Conservation (phyloP, 2,797 vertebrate species). For the Phylloscopus collybita region DNA sequence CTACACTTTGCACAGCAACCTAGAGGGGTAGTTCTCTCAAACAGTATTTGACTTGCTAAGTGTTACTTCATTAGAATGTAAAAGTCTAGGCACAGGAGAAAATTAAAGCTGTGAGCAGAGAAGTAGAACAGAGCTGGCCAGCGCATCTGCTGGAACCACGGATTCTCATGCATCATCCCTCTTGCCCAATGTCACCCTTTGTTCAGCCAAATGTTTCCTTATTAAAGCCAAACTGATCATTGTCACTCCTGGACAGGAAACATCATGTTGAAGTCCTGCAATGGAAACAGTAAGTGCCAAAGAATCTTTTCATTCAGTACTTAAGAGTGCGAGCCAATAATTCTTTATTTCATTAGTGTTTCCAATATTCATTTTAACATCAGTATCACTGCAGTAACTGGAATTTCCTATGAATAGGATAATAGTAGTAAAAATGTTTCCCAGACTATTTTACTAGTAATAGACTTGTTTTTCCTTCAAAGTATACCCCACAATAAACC, state of each 20-base stretch:
- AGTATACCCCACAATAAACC: neutral
- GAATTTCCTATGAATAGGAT: neutral
- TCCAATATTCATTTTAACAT: conserved; percentile 14
- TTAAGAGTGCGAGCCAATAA: neutral
- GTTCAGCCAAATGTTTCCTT: conserved; percentile 42
- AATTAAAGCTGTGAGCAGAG: neutral
- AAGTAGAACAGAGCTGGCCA: neutral
- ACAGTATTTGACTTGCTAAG: neutral
- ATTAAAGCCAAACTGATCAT: conserved; percentile 19
- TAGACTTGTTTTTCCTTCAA: neutral
- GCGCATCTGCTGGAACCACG: rapidly evolving
- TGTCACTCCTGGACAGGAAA: conserved; percentile 59
- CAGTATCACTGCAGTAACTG: neutral
- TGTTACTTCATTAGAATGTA: neutral
- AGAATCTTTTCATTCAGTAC: conserved; percentile 34
- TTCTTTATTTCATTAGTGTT: neutral
- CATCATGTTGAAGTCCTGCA: neutral
- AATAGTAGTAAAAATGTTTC: neutral
- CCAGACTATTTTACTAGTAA: neutral
- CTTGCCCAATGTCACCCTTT: conserved; percentile 46
- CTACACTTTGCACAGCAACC: neutral
- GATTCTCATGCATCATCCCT: neutral
- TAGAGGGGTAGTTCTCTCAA: neutral
- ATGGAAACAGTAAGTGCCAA: conserved; percentile 30
- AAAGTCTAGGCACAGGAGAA: neutral